A percentile compares a stretch with the other conserved stretches of the same genome.
These are phyloP conservation scores for Odontamblyopus lacepedii DNA, from an alignment of 2,797 vertebrate species.

Conservation along the genomic window DNA sequence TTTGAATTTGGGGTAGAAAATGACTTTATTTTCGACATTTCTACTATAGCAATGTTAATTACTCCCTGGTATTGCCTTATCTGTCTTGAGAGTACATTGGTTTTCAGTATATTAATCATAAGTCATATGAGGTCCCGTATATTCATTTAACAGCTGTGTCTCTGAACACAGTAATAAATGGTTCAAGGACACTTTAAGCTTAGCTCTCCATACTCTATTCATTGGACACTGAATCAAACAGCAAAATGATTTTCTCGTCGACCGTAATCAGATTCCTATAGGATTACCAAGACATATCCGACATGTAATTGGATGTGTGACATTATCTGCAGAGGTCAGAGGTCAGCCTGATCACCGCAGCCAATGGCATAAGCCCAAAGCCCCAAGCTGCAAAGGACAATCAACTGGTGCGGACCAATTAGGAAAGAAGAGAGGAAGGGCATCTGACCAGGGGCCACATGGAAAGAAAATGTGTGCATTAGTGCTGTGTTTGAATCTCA, in stretches of 20 bases:
- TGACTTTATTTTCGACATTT: background rate
- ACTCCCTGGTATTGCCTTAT: background rate
- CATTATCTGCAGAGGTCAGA: slow-evolving; percentile 49
- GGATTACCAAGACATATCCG: slow-evolving; percentile 43
- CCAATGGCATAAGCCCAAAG: slow-evolving; percentile 36
- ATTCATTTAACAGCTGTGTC: background rate
- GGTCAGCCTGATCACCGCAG: slow-evolving; percentile 35
- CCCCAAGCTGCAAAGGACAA: slow-evolving; percentile 36
- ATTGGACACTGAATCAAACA: slow-evolving; percentile 16
- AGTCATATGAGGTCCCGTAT: background rate
- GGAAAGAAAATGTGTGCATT: background rate
- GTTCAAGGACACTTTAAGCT: slow-evolving; percentile 9
- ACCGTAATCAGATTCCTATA: slow-evolving; percentile 37
- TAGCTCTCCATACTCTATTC: slow-evolving; percentile 15
- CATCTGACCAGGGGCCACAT: background rate
- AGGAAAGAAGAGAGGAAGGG: slow-evolving; percentile 32
- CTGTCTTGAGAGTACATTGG: background rate
- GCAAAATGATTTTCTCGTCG: slow-evolving; percentile 22
- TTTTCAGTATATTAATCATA: background rate
- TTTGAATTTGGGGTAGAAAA: background rate
- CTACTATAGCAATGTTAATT: background rate
- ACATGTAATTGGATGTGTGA: slow-evolving; percentile 50
- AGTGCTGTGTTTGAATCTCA: no score
- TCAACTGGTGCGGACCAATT: slow-evolving; percentile 37
- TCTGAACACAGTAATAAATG: background rate